A percentile compares a stretch with the other conserved stretches of the same genome.
phyloP scores from a whole-genome alignment of 92 coral and sea anemone genomes.

The Paragorgia papillata region DNA sequence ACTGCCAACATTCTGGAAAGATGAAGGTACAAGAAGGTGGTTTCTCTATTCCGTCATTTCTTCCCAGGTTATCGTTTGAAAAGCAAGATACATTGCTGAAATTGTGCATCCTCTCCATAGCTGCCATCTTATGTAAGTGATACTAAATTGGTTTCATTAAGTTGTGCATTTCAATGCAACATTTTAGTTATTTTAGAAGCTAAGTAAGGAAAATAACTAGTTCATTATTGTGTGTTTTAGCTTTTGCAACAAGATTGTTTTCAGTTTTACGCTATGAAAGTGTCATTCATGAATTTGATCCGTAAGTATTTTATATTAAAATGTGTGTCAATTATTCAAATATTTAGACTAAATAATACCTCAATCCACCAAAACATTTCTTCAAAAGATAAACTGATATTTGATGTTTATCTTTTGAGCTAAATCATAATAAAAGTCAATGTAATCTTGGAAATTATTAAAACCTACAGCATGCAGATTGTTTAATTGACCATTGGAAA shows the following conservation, averaged over 20 bases:
- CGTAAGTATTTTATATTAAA: constrained; percentile 69
- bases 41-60: constrained; percentile 76
- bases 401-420: no score
- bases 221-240: constrained; percentile 38
- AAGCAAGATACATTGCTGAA: constrained; percentile 98
- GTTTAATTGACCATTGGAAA: no score
- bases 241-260: constrained; percentile 91
- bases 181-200: no score
- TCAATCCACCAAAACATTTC: not conserved
- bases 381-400: not conserved
- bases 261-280: constrained; percentile 97
- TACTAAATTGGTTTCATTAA: not conserved
- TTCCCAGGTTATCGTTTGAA: constrained; percentile 87
- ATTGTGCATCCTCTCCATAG: constrained; percentile 80
- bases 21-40: constrained; percentile 92
- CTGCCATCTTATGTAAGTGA: constrained; percentile 93
- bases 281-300: constrained; percentile 99
- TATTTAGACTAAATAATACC: not conserved
- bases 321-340: not conserved
- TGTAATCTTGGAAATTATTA: no score
- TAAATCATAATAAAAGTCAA: no score
- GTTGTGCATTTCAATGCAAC: constrained; percentile 3
- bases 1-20: constrained; percentile 9
- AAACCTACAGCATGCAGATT: not conserved
- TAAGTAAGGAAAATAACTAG: not conserved